Conservation (phyloP, 2,888 invertebrate species). For the Folsomia candida region DNA sequence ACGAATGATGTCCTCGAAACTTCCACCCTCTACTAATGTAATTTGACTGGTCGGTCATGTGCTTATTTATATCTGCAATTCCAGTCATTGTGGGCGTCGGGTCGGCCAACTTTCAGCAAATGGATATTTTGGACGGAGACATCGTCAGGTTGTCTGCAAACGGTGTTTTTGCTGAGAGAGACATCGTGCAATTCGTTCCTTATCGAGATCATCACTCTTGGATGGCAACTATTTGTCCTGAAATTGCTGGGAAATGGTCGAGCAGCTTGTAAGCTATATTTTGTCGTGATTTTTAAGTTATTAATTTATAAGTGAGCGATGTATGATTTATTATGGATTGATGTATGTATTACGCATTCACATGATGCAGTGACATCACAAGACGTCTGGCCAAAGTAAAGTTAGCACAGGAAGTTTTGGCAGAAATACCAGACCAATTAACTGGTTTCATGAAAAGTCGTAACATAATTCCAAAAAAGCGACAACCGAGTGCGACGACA, state of each 20-base stretch:
- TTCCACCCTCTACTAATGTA: too few species aligned
- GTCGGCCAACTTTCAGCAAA: conserved; percentile 59
- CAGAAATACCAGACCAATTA: conserved; percentile 58
- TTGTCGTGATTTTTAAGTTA: too few species aligned
- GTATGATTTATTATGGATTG: too few species aligned
- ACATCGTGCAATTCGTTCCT: conserved; percentile 64
- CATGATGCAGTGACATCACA: conserved; percentile 55
- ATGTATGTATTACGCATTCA: too few species aligned
- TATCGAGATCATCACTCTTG: conserved; percentile 40
- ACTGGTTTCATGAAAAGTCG: conserved; percentile 55
- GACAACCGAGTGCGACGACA: conserved; percentile 17
- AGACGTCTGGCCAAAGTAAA: conserved; percentile 47
- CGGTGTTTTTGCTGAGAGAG: conserved; percentile 2
- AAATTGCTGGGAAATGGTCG: conserved; percentile 39
- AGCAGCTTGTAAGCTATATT: too few species aligned
- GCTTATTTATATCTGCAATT: too few species aligned
- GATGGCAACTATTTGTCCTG: conserved; percentile 41
- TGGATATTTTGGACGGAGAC: conserved; percentile 61
- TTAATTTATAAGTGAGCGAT: too few species aligned
- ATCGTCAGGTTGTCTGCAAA: conserved; percentile 42
- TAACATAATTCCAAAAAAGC: conserved; percentile 54
- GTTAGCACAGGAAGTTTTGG: conserved; percentile 59
- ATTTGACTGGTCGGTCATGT: too few species aligned
- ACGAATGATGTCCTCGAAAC: too few species aligned
- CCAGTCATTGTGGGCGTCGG: conserved; percentile 63